Evolutionary conservation across 2,888 invertebrate genomes (phyloP), one percentile per base, ranked within the genome.

Genomic region (Dorcus hopei): DNA sequence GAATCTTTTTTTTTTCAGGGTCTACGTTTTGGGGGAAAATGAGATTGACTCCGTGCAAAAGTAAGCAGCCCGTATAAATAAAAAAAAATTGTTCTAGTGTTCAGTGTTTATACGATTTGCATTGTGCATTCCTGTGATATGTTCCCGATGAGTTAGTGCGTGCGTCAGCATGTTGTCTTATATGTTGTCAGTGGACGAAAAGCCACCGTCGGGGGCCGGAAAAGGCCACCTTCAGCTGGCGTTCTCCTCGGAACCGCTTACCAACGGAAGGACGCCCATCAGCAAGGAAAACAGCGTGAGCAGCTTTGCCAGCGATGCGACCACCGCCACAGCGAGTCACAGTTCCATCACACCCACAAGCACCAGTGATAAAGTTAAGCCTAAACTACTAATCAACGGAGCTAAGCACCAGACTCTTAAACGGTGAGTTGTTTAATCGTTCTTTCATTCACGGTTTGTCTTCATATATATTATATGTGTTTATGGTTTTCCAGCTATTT

Each of bases 151-250:
- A 48, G 47, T 51, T 57, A 52, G 26, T 33, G 26, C 45, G 45
- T 16, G 38, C n/a, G 43, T 48, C 52, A 56, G 49, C 62, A 90
- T 90, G 90, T 81, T 90, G 81, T 90, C 90, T 67, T 90, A 90
- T 76, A 89, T 90, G 88, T 81, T 90, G 69, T 90, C 90, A 52
- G 85, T 87, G 72, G 89, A 89, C 72, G 89, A 89, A 75, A 89
- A 90, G 77, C 88, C 89, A 54, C 88, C 89, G 55, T 83, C 85
- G 66, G 85, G 74, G 70, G 76, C 83, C 55, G 63, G 69, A 38
- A 74, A 77, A 78, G 65, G 81, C 74, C 81, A 81, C 14, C 79
- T 83, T 62, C 74, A 84, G 49, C 54, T 69, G 38, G 58, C 58
- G 53, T 67, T 75, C 55, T 62, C 73, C 56, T 75, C 80, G 69